Base-by-base conservation (phyloP, 2,888 invertebrate species). In the Alviniconcha strummeri region DNA sequence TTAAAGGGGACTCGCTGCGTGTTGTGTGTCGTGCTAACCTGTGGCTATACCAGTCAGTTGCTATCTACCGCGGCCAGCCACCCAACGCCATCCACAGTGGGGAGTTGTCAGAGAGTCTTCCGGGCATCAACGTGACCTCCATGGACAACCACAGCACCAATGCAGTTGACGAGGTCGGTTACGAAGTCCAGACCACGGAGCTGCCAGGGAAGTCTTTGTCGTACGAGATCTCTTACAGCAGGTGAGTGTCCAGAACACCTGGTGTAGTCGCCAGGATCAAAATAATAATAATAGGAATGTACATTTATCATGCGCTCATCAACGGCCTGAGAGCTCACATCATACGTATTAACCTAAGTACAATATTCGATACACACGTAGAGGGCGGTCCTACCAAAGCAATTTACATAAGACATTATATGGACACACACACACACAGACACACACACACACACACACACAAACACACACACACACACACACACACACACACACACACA, bases 201-300 rank as follows among this genome's bases (percentile, higher is more conserved):
- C 52, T 9, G 52, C n/a, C 55, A 69, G 15, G 4, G n/a, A 11
- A 5, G 15, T 11, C 3, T 6, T 3, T 55, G 55, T 69, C 80
- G 17, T 81, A 64, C 17, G 3, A 60, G 52, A 36, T 81, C 9
- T 17, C 52, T 11, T 64, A 81, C 11, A 64, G 81, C 75, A 75
- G 81, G 81, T 81, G 17, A 75, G 81, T 15, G 17, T 85, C 17
- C 83, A 89, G 89, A 60, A 83, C 86, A 3, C 82, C 17, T 52
- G 75, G 11, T 75, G 7, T 75, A 6, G 64, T 3, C 36, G 0
- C 36, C 36, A 3, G 36, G 36, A 36, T 36, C 36, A 36, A 36
- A 36, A 36, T 36, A 36, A 36, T 36, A 36, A 36, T 36, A 36
- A 36, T 3, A 36, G 36, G 0, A 36, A 67, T 52, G n/a, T 6